phyloP scores from a whole-genome alignment of 2,113 vertebrate species.

The Pelvicachromis taeniatus region DNA sequence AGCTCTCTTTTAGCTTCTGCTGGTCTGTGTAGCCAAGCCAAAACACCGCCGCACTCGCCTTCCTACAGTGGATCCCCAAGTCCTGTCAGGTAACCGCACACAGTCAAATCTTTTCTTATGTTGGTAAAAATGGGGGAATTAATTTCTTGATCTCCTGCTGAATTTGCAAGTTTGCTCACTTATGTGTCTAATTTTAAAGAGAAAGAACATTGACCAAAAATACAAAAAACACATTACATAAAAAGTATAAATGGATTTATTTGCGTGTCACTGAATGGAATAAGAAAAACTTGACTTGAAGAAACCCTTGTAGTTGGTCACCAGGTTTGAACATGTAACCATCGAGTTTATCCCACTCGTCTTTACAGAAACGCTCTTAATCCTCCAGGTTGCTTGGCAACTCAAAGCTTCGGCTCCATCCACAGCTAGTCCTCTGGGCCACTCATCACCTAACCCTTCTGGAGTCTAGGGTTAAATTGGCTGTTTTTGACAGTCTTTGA shows the following conservation, averaged over 20 bases:
- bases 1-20: constrained; percentile 87
- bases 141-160: background rate
- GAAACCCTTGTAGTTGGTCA: background rate
- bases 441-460: background rate
- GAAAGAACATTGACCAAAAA: background rate
- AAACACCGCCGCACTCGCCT: constrained; percentile 84
- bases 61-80: constrained; percentile 84
- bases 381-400: background rate
- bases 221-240: background rate
- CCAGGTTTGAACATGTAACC: background rate
- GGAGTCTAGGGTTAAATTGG: background rate
- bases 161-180: background rate
- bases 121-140: background rate
- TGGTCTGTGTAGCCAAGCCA: constrained; percentile 82
- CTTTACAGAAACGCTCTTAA: background rate
- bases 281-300: background rate
- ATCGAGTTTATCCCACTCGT: background rate
- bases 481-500: background rate
- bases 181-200: background rate
- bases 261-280: background rate
- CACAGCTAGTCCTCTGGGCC: background rate
- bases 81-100: constrained; percentile 78
- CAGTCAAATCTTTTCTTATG: background rate
- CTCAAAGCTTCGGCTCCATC: background rate
- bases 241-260: background rate